phyloP scores from a whole-genome alignment of 2,797 vertebrate genomes.

The Lemur catta region DNA sequence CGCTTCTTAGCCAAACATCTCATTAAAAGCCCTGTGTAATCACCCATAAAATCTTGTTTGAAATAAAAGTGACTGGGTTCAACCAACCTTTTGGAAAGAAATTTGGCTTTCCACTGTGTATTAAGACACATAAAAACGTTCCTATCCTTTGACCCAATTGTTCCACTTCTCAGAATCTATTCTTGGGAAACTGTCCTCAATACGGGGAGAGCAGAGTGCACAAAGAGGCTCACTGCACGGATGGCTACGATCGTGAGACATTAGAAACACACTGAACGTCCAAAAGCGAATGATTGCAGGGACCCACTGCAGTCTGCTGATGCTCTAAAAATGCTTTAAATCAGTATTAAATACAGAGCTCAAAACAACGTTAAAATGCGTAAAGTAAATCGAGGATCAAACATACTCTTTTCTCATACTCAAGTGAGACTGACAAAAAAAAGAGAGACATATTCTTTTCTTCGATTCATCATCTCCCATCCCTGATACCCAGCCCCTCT shows the following conservation, averaged over 20 bases:
- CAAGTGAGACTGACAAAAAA: too few relatives aligned
- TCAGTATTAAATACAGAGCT: neutral
- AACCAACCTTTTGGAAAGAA: constrained; percentile 74
- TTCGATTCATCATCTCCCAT: neutral
- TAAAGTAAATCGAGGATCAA: neutral
- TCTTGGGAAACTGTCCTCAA: constrained; percentile 65
- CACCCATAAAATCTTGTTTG: constrained; percentile 77
- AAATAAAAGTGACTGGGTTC: constrained; percentile 75
- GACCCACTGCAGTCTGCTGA: neutral
- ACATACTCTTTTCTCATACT: neutral
- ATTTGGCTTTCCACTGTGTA: constrained; percentile 66
- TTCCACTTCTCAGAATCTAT: constrained; percentile 69
- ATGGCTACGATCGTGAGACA: neutral
- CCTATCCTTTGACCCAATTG: constrained; percentile 71
- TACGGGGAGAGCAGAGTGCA: constrained; percentile 14
- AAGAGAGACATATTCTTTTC: neutral
- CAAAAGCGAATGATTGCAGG: neutral
- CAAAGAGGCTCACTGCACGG: neutral
- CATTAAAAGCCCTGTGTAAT: constrained; percentile 76
- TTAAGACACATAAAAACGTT: constrained; percentile 66
- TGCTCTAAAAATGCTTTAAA: neutral
- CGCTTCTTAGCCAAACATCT: constrained; percentile 76
- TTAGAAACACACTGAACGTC: neutral
- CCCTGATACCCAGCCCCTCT: neutral
- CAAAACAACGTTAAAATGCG: neutral